Evolutionary conservation across 2,113 vertebrate species (phyloP).

Genomic region (Myxocyprinus asiaticus): DNA sequence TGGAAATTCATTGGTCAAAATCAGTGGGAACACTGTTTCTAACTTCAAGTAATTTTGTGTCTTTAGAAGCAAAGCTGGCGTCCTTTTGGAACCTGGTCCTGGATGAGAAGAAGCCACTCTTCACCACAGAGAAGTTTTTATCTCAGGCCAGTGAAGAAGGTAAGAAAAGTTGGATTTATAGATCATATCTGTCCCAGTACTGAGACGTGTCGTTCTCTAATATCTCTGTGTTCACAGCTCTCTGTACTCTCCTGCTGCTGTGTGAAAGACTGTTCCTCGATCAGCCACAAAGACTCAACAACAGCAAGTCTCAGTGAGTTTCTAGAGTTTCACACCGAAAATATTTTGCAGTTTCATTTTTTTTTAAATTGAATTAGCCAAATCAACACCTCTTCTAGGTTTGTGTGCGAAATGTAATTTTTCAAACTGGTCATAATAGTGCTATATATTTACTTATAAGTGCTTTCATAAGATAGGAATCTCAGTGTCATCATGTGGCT

Average conservation of each 20-base stretch:
- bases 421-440: too few relatives aligned
- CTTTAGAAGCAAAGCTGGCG: slow-evolving; percentile 84
- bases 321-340: too few relatives aligned
- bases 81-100: slow-evolving; percentile 90
- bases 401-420: too few relatives aligned
- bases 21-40: too few relatives aligned
- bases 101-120: slow-evolving; percentile 93
- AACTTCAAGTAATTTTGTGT: slow-evolving; percentile 43
- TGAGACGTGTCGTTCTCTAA: not conserved
- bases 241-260: slow-evolving; percentile 84
- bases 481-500: too few relatives aligned
- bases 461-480: too few relatives aligned
- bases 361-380: too few relatives aligned
- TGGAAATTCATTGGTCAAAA: too few relatives aligned
- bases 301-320: slow-evolving; percentile 89
- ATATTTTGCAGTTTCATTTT: too few relatives aligned
- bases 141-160: slow-evolving; percentile 88
- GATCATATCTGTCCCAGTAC: too few relatives aligned
- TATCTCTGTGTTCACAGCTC: slow-evolving; percentile 54
- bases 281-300: slow-evolving; percentile 82
- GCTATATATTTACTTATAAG: too few relatives aligned
- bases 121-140: slow-evolving; percentile 95
- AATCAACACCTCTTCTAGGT: too few relatives aligned
- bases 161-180: slow-evolving; percentile 59
- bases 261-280: slow-evolving; percentile 91